Percentiles rank a stretch among this genome's conserved stretches.
Conservation (phyloP, 2,797 vertebrate genomes). For the Parauchenoglanis punctatus region DNA sequence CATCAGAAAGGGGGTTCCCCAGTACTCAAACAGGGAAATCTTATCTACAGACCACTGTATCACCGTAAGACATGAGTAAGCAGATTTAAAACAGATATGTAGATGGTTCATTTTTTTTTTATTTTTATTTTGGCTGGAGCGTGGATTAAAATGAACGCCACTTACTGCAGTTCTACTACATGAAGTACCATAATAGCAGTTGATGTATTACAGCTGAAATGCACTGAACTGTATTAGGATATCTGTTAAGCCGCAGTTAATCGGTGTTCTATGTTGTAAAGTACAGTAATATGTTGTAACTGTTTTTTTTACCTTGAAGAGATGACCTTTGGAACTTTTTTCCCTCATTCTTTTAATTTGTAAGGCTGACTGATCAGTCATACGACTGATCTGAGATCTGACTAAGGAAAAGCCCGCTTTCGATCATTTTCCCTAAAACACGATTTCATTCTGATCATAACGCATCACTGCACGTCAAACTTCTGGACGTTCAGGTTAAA, state of each 20-base stretch:
- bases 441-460: background rate
- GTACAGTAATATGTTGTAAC: background rate
- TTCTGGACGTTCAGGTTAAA: background rate
- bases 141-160: background rate
- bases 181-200: background rate
- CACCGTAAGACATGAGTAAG: background rate
- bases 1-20: conserved; percentile 9
- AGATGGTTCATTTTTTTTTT: background rate
- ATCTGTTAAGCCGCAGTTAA: background rate
- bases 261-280: background rate
- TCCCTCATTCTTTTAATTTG: background rate
- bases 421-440: background rate
- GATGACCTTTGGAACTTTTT: background rate
- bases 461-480: background rate
- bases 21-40: background rate
- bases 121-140: background rate
- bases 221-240: background rate
- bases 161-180: background rate
- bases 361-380: too few relatives aligned
- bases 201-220: background rate
- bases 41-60: background rate
- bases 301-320: background rate
- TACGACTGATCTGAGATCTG: background rate
- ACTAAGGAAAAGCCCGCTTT: background rate
- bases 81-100: background rate